A percentile compares a stretch with the other conserved stretches of the same genome.
Conservation (phyloP, 1,140 invertebrate species). For the Charaxes varanes region DNA sequence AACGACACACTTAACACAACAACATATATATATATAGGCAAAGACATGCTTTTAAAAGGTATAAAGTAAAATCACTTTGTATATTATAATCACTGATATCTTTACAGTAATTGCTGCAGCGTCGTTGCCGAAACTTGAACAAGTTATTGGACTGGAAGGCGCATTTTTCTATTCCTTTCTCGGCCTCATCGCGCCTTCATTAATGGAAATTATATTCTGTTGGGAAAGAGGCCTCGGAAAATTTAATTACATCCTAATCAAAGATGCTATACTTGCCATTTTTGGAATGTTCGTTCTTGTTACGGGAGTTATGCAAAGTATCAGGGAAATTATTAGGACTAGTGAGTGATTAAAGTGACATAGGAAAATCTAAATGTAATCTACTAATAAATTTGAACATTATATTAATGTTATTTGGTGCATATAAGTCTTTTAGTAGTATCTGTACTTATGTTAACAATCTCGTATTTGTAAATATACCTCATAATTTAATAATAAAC, state of each 20-base stretch:
- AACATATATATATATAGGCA: too few relatives aligned
- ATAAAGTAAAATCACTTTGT: too few relatives aligned
- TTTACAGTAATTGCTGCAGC: constrained; percentile 84
- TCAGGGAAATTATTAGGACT: constrained; percentile 54
- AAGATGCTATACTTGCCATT: constrained; percentile 76
- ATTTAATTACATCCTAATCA: constrained; percentile 79
- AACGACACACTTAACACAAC: too few relatives aligned
- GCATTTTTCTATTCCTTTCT: constrained; percentile 90
- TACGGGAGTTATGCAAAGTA: constrained; percentile 59
- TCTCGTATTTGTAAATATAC: too few relatives aligned
- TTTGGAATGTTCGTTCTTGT: constrained; percentile 57
- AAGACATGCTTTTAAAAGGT: too few relatives aligned
- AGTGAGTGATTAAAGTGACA: constrained; percentile 7
- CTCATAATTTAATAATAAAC: too few relatives aligned
- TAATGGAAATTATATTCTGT: constrained; percentile 84
- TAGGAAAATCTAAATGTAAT: constrained; percentile 1
- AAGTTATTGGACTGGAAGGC: constrained; percentile 92
- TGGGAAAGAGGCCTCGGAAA: constrained; percentile 78
- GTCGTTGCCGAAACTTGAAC: constrained; percentile 85
- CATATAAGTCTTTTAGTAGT: too few relatives aligned
- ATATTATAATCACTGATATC: too few relatives aligned
- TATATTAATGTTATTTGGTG: too few relatives aligned
- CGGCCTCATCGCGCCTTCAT: constrained; percentile 88
- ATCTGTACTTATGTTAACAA: too few relatives aligned
- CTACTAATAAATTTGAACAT: too few relatives aligned